Evolutionary conservation across 2,797 vertebrate genomes (phyloP), one percentile per base, ranked within the genome.

Genomic region (Columba guinea): DNA sequence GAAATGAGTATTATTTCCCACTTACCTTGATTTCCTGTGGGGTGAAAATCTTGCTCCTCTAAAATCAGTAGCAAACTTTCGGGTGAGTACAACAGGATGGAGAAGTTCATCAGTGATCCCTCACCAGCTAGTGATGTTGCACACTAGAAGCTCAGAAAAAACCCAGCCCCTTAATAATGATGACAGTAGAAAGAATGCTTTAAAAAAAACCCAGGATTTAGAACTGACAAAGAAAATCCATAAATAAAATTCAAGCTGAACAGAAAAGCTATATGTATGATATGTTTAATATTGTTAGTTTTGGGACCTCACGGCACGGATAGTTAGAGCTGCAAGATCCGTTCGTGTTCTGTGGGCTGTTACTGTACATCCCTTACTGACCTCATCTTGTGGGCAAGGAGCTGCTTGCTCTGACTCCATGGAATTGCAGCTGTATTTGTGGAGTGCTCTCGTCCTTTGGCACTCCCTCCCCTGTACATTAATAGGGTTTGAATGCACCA

Each of bases 381-480:
- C 96, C 92, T 98, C 97, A 97, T 97, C 96, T 30, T 96, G 97
- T 96, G 95, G 96, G 94, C 96, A 97, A 97, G 92, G 94, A 97
- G 94, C 96, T 98, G 93, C 96, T 96, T 95, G 92, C 62, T 97
- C 94, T 97, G 89, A 95, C 84, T 95, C 97, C 92, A 97, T 96
- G 97, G 96, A 97, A 96, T 35, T 95, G 93, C 96, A 97, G 97
- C 97, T 97, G 97, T 97, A 97, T 97, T 97, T 97, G 96, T 96
- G 93, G 95, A 97, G 96, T 94, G 96, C 90, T 97, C 92, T 95
- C 0, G 80, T 94, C 91, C 82, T 96, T 80, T 97, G 96, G 94
- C 96, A 97, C 93, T 97, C 91, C 84, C 59, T 96, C 67, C 51
- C 4, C 94, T 96, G 79, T 84, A 90, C 93, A 64, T 97, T 97